Conservation (phyloP, 2,797 vertebrate genomes). For the Craterocephalus amniculus region DNA sequence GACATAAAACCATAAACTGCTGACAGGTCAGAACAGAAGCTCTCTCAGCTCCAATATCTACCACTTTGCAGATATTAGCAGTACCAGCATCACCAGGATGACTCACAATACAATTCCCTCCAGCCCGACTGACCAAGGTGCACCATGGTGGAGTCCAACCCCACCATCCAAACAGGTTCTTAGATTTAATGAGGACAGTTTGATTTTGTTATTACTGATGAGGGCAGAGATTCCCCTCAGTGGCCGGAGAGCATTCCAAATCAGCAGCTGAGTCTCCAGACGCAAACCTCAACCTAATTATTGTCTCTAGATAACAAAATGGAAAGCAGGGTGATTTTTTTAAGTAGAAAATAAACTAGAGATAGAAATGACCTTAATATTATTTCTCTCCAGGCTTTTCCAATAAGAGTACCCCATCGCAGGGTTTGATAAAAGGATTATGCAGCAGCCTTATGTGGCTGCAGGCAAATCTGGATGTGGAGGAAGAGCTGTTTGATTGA, state of each 20-base stretch:
- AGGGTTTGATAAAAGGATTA: conserved; percentile 87
- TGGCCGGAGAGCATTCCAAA: conserved; percentile 66
- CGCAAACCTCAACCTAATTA: conserved; percentile 76
- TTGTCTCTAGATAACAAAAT: conserved; percentile 76
- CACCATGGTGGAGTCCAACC: background rate
- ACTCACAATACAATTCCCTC: conserved; percentile 58
- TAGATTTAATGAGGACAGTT: conserved; percentile 47
- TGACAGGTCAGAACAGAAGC: conserved; percentile 66
- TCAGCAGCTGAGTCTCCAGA: conserved; percentile 68
- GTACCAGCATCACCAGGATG: conserved; percentile 32
- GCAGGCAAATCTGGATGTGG: conserved; percentile 82
- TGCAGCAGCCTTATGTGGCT: conserved; percentile 78
- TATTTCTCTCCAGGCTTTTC: conserved; percentile 78
- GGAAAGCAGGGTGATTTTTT: conserved; percentile 69
- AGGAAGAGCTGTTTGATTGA: conserved; percentile 82
- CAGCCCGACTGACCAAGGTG: conserved; percentile 41
- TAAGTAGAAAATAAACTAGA: conserved; percentile 77
- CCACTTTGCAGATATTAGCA: conserved; percentile 54
- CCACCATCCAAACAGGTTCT: conserved; percentile 9
- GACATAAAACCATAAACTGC: conserved; percentile 67
- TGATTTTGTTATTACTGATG: conserved; percentile 71
- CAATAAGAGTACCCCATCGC: conserved; percentile 81
- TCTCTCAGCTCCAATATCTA: conserved; percentile 59
- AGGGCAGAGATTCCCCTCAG: conserved; percentile 66
- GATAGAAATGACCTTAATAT: conserved; percentile 85